Evolutionary conservation across 1,140 invertebrate species (phyloP), one percentile per base, ranked within the genome.

Genomic region (Zaprionus ornatus): DNA sequence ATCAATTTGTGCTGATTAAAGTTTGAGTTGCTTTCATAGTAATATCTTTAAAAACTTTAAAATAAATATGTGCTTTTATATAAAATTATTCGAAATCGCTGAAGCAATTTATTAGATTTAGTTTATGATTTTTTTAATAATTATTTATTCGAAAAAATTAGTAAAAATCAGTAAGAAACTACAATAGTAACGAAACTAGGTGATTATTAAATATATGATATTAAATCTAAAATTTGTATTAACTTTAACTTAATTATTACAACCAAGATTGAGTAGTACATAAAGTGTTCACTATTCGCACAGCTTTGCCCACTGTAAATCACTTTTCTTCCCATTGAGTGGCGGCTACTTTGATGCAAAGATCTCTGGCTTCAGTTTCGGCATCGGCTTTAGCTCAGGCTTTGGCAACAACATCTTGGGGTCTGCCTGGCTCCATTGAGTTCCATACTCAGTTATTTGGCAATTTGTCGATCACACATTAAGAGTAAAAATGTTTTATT

Each of bases 401-500:
- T 80, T 74, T 35, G 57, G 29, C 57, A 10, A 23, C 40, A 45
- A 17, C n/a, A 45, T 45, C 40, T 45, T 45, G 40, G 40, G n/a
- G 40, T 45, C n/a, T 64, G 71, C 50, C 54, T 70, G 68, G 45
- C 74, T 54, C 50, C 54, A 71, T 73, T 75, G 64, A 66, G 62
- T 60, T 72, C 65, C 57, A 27, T 65, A 21, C 42, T 71, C 73
- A 62, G 77, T 65, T 68, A 87, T 87, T 87, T 88, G 84, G 84
- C 84, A 88, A 87, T 87, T 87, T 87, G 84, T 87, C 84, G 77
- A 76, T 84, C 66, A 76, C 66, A 79, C 79, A 80, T 71, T 75
- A 61, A 63, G 69, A 71, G 80, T 80, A 64, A 69, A 69, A 74
- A 54, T 56, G 57, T 54, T 32, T 54, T 62, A 25, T 29, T 40